These are phyloP conservation scores for Trichogramma pretiosum DNA, from an alignment of 1,140 invertebrate species.

Conservation along the genomic window DNA sequence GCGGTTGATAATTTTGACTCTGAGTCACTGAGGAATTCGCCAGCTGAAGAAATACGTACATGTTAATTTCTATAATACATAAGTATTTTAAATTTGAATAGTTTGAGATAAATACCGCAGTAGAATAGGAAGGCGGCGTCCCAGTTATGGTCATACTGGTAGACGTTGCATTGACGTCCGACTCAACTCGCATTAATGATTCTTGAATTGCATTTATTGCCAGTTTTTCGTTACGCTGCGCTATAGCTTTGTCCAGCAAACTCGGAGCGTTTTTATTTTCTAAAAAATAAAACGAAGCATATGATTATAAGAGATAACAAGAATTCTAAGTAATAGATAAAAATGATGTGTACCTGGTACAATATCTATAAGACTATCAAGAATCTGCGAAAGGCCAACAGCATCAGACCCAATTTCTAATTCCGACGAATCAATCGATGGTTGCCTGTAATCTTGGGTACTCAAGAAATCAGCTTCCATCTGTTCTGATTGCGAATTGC, in stretches of 20 bases:
- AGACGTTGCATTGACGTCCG: constrained; percentile 56
- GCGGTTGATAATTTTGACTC: constrained; percentile 42
- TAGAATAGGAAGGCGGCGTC: constrained; percentile 57
- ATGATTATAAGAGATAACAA: background rate
- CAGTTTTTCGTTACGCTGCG: constrained; percentile 59
- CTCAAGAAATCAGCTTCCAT: constrained; percentile 38
- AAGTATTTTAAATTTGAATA: constrained; percentile 1
- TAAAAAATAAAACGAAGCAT: constrained; percentile 21
- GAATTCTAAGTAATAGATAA: too few species aligned
- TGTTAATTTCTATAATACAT: background rate
- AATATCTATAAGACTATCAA: constrained; percentile 77
- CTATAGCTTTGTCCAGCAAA: constrained; percentile 43
- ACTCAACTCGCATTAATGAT: constrained; percentile 77
- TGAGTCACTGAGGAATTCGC: constrained; percentile 38
- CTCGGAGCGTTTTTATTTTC: constrained; percentile 34
- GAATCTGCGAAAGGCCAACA: constrained; percentile 65
- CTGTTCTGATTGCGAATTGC: constrained; percentile 39
- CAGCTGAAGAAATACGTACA: constrained; percentile 27
- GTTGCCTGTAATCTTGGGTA: constrained; percentile 34
- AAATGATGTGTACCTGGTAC: constrained; percentile 43
- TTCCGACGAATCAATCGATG: constrained; percentile 30
- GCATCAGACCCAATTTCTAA: constrained; percentile 53
- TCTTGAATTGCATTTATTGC: constrained; percentile 85
- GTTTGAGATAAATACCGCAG: constrained; percentile 47
- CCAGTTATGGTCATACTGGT: constrained; percentile 51